phyloP scores from a whole-genome alignment of 1,140 invertebrate species.

The Hesperophylax magnus region DNA sequence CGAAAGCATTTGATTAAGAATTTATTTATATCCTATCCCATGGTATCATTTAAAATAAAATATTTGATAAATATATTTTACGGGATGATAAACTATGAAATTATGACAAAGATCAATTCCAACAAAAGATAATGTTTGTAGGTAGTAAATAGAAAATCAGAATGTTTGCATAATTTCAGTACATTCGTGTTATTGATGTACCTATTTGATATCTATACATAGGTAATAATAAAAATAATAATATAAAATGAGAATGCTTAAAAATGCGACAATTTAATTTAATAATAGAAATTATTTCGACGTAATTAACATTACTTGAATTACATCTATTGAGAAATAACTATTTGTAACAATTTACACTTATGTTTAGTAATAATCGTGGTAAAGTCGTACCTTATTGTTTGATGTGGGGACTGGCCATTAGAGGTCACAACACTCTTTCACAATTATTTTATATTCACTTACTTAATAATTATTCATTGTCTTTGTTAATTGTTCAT shows the following conservation, averaged over 20 bases:
- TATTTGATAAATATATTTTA: too few species aligned
- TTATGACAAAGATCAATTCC: too few species aligned
- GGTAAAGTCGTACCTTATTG: conserved; percentile 33
- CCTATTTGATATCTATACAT: conserved; percentile 23
- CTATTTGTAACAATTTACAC: conserved; percentile 36
- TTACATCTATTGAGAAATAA: conserved; percentile 47
- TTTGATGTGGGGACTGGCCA: conserved; percentile 2
- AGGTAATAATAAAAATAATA: conserved; percentile 40
- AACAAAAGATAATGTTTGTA: too few species aligned
- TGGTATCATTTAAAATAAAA: too few species aligned
- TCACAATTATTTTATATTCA: conserved; percentile 17
- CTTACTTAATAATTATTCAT: neutral
- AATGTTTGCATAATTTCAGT: too few species aligned
- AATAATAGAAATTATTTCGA: conserved; percentile 45
- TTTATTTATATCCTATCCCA: too few species aligned
- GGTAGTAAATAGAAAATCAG: too few species aligned
- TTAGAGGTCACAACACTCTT: conserved; percentile 39
- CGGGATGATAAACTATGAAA: too few species aligned
- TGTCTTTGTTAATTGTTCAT: neutral
- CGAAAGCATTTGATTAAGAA: too few species aligned
- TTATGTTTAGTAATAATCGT: conserved; percentile 32
- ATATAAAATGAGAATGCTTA: conserved; percentile 45
- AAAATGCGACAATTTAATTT: conserved; percentile 13
- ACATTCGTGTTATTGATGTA: neutral
- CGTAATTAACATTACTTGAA: conserved; percentile 36